These are phyloP conservation scores for Adelosebastes latens DNA, from an alignment of 2,797 vertebrate genomes.

Conservation along the genomic window DNA sequence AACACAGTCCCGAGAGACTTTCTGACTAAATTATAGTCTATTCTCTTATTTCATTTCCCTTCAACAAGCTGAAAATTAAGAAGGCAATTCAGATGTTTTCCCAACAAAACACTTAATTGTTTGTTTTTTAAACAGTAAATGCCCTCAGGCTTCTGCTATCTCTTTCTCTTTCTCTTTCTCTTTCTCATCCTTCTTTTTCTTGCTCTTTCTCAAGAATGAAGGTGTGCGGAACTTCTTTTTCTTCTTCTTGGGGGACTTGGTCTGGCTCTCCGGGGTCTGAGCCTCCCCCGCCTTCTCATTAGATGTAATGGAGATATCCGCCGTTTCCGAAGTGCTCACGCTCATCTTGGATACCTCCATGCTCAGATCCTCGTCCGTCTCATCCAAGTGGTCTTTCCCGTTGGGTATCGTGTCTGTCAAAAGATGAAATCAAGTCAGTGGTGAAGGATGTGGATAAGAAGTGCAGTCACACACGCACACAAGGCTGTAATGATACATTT, in stretches of 20 bases:
- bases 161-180: conserved; percentile 66
- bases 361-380: conserved; percentile 89
- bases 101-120: neutral
- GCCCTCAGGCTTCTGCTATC: conserved; percentile 55
- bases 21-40: conserved; percentile 30
- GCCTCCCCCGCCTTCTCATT: conserved; percentile 88
- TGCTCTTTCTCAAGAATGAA: conserved; percentile 95
- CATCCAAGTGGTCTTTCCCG: conserved; percentile 87
- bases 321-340: conserved; percentile 85
- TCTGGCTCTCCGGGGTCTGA: conserved; percentile 91
- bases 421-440: conserved; percentile 37
- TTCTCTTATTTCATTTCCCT: conserved; percentile 45
- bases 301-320: conserved; percentile 88
- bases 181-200: conserved; percentile 94
- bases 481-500: neutral
- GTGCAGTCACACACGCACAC: neutral
- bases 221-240: conserved; percentile 98
- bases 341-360: conserved; percentile 89
- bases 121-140: neutral
- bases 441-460: neutral
- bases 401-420: conserved; percentile 85
- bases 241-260: conserved; percentile 95
- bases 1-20: conserved; percentile 31
- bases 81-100: conserved; percentile 27
- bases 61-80: conserved; percentile 51